A percentile compares a stretch with the other conserved stretches of the same genome.
Evolutionary conservation across 1,140 invertebrate genomes (phyloP).

Genomic region (Zelostemma sp.): DNA sequence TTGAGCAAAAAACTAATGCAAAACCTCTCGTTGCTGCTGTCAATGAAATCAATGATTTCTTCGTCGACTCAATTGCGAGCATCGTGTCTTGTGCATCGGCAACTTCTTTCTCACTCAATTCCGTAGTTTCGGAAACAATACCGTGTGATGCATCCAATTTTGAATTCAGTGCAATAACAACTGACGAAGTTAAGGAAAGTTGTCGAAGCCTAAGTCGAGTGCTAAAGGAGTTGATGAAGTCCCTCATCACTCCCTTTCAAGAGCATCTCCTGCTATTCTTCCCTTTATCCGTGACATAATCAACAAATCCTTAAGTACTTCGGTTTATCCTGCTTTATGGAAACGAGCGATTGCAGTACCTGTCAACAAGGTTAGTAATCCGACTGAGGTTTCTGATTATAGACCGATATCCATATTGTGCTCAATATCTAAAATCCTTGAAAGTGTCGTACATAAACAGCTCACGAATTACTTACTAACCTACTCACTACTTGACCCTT

Average conservation of each 20-base stretch:
- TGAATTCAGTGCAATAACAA: no score
- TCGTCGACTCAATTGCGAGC: background rate
- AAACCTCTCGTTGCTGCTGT: background rate
- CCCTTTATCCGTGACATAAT: background rate
- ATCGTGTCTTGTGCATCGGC: background rate
- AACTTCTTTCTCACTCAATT: no score
- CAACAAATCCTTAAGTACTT: background rate
- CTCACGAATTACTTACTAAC: background rate
- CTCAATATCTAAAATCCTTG: constrained; percentile 4
- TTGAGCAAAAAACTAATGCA: background rate
- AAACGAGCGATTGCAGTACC: background rate
- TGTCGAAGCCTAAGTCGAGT: no score
- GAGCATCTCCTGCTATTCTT: background rate
- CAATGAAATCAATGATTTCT: background rate
- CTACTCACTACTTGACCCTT: constrained; percentile 3
- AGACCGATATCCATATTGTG: constrained; percentile 11
- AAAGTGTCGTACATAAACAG: constrained; percentile 8
- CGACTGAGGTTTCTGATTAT: background rate
- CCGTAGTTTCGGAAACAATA: no score
- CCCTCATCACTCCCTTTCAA: no score
- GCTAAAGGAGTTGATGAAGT: no score
- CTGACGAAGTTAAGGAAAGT: no score
- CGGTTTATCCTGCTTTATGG: background rate
- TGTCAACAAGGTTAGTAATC: background rate
- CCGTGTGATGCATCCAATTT: no score